Base-by-base conservation (phyloP, 2,797 vertebrate species). In the Artibeus jamaicensis region DNA sequence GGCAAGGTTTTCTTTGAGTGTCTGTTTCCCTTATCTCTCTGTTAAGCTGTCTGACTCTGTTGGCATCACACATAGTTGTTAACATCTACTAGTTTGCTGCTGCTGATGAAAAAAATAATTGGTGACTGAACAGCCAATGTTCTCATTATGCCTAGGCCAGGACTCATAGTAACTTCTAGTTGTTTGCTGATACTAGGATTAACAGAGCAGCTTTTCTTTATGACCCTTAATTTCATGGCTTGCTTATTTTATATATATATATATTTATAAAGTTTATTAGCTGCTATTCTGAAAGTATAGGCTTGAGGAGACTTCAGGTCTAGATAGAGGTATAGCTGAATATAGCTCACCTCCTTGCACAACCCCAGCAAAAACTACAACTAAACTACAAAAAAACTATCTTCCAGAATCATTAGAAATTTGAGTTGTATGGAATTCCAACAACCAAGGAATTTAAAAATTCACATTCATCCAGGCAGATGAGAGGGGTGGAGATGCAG, bases 251-350 rank as follows among this genome's bases (percentile, higher is more conserved):
- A 62, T 12, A 50, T 50, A 7, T 15, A 3, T 55, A 55, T 22
- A 22, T 55, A 55, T 42, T 85, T 88, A 62, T 67, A 73, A 70
- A 59, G 50, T n/a, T 86, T 84, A 50, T 53, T 77, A 44, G 76
- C 74, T 97, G 79, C 53, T 84, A 62, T 78, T 85, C 86, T 97
- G 86, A 95, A 96, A 97, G 73, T 85, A 89, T 90, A 79, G 62
- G 53, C 65, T 94, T 95, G 29, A 65, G 10, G 62, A 5, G 62
- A 65, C 62, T n/a, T n/a, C 2, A 5, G 6, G 32, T n/a, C 14
- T 32, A 65, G 32, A n/a, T n/a, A n/a, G 62, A 65, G 15, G 62
- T 65, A 2, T 62, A 32, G 29, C 14, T 65, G n/a, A 65, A 65
- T 14, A 65, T n/a, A n/a, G 29, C 6, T 65, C 10, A 1, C 15